phyloP scores from a whole-genome alignment of 2,113 vertebrate genomes.

The Halcyon senegalensis region DNA sequence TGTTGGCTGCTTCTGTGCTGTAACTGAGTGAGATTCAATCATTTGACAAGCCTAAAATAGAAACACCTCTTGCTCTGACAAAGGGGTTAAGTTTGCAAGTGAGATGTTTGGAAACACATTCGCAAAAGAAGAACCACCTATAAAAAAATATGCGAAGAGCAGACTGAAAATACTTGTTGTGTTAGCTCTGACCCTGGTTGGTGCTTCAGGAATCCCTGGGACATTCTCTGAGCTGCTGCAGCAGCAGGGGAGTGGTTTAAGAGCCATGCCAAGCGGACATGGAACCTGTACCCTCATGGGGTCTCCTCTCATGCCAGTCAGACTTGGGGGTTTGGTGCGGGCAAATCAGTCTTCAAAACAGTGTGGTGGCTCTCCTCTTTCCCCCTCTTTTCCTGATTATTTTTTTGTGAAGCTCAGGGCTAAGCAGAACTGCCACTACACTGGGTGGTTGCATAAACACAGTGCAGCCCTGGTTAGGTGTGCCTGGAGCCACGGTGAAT shows the following conservation, averaged over 20 bases:
- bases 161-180: not conserved
- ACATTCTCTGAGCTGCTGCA: not conserved
- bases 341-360: not conserved
- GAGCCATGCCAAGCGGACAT: rapidly evolving
- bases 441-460: not conserved
- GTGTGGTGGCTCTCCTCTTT: not conserved
- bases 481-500: not conserved
- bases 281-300: rapidly evolving
- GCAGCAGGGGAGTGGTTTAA: not conserved
- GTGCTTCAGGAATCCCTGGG: not conserved
- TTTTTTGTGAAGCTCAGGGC: not conserved
- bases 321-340: not conserved
- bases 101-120: not conserved
- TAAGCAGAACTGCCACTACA: not conserved
- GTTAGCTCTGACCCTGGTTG: not conserved
- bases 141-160: not conserved
- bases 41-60: not conserved
- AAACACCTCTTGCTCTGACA: not conserved
- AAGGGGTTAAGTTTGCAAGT: not conserved
- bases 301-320: not conserved
- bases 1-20: not conserved
- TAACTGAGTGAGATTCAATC: rapidly evolving
- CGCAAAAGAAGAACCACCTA: not conserved
- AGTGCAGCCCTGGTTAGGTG: rapidly evolving
- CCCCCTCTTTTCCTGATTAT: not conserved